Evolutionary conservation across 2,888 invertebrate genomes (phyloP), one percentile per base, ranked within the genome.

Genomic region (Rhagonycha fulva): DNA sequence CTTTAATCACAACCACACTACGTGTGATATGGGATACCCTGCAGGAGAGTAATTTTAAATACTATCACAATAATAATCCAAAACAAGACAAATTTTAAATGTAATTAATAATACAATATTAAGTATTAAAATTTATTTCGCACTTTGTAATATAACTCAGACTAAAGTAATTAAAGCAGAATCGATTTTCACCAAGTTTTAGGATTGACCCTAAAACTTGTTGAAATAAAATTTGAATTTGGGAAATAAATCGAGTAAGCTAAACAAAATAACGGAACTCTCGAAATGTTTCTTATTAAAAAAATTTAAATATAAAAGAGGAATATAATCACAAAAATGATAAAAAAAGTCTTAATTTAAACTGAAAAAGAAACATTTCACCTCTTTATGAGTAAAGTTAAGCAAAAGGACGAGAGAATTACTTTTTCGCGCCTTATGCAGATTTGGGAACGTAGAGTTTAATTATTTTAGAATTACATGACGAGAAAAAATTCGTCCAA

Each of bases 281-380:
- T 24, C 24, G 63, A 66, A 66, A 66, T 66, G 62, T 66, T 19
- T 14, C 71, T 62, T 63, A 66, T 63, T 66, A 67, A 66, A 72
- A 72, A 72, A 72, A 72, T 74, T 66, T 66, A 70, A 70, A 74
- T 74, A 74, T 70, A 74, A 74, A 73, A 69, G 19, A 68, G 73
- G 26, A 67, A 61, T 66, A 66, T 66, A 66, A 66, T 66, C 63
- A 24, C 63, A 66, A 66, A 68, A 30, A 69, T 23, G 62, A 74
- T 72, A 75, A 72, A 72, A 75, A 77, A 77, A 78, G 79, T 79
- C 79, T 79, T 75, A 79, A 79, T 79, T 79, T 78, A 74, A 76
- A 76, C 74, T 76, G 63, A 67, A 75, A 78, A 78, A 78, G 77
- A 72, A 66, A 62, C 72, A 73, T 77, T 77, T 71, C 74, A 76